Evolutionary conservation across 2,888 invertebrate species (phyloP).

Genomic region (Boloria selene): DNA sequence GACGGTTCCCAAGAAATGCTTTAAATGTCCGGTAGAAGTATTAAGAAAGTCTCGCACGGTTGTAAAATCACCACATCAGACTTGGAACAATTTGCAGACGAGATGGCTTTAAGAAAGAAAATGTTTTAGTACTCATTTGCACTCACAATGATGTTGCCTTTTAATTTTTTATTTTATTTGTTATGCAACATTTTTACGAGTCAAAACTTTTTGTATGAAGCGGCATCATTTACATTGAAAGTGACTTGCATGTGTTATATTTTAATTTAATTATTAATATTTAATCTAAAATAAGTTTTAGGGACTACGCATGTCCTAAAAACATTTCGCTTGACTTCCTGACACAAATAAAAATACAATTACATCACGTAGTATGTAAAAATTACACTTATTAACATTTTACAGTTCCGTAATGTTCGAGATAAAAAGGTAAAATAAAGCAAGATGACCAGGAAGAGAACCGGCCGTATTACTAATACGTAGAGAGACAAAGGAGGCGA

Average conservation of each 20-base stretch:
- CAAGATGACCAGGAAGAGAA: slow-evolving; percentile 56
- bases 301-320: background rate
- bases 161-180: slow-evolving; percentile 61
- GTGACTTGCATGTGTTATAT: slow-evolving; percentile 2
- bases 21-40: slow-evolving; percentile 47
- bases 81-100: slow-evolving; percentile 22
- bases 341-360: too few species aligned
- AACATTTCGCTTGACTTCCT: background rate
- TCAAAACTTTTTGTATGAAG: slow-evolving; percentile 43
- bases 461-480: slow-evolving; percentile 57
- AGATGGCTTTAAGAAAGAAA: slow-evolving; percentile 32
- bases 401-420: slow-evolving; percentile 13
- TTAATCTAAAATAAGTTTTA: background rate
- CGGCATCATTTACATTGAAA: slow-evolving; percentile 15
- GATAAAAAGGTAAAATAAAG: slow-evolving; percentile 41
- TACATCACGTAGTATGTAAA: background rate
- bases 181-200: slow-evolving; percentile 63
- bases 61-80: slow-evolving; percentile 34
- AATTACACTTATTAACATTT: slow-evolving; percentile 10
- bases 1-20: slow-evolving; percentile 63
- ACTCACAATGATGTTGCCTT: slow-evolving; percentile 55
- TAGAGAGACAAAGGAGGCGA: slow-evolving; percentile 67
- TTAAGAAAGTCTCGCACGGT: slow-evolving; percentile 29
- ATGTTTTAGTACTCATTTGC: slow-evolving; percentile 57
- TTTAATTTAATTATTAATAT: background rate